Base-by-base conservation (phyloP, 2,113 vertebrate genomes). In the Aspidoscelis tigris region DNA sequence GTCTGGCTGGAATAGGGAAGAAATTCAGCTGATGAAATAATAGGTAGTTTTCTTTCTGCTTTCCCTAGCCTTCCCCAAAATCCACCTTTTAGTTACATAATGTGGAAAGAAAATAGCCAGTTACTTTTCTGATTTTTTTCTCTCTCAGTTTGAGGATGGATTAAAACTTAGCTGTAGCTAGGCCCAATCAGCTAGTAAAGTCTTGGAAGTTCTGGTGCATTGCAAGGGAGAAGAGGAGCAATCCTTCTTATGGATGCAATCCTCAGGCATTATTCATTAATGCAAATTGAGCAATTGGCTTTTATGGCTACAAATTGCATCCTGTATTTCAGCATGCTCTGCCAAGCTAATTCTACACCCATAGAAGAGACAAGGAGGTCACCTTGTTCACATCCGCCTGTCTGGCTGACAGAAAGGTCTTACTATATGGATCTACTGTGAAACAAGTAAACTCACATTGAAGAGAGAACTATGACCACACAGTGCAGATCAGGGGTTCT, bases 241-340 rank as follows among this genome's bases (percentile, higher is more conserved):
- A 9, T 69, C 10, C 33, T 11, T 7, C 44, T 5, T 22, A 22
- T 44, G 75, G 53, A 4, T 78, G 76, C 83, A 84, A 70, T 33
- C 41, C 5, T 53, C 39, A 70, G 82, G 50, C 50, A 61, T 73
- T 24, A n/a, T 69, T 65, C 24, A 12, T 47, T 47, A 44, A 84
- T 47, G 65, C n/a, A 18, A 61, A 18, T 78, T 72, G 69, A 50
- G 76, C 53, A 71, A 84, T 24, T 22, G 53, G 11, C 64, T 72
- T 68, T 72, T 70, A 72, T 64, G 58, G 76, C 64, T 71, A 64
- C 76, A 79, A 72, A 84, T 78, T 78, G 68, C 55, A 69, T 84
- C 68, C 53, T 65, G 68, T 47, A 18, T 64, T 43, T 79, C 43
- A 24, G n/a, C 16, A 55, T 75, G 16, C 71, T 50, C 41, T 66